phyloP scores from a whole-genome alignment of 2,113 vertebrate species.

The Uria lomvia region DNA sequence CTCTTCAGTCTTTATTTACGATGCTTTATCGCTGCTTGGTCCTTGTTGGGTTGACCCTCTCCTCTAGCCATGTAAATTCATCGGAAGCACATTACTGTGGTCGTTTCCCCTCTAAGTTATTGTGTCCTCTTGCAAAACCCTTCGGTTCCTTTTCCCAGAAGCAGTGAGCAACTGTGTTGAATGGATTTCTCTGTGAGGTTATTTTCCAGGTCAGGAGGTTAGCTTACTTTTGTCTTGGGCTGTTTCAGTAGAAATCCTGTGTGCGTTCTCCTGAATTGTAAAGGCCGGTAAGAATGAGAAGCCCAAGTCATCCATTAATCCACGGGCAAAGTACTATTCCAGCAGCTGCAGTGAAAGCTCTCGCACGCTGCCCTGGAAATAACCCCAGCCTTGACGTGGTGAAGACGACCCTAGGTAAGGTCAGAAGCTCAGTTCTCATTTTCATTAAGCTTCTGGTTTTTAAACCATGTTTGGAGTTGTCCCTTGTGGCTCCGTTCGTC shows the following conservation, averaged over 20 bases:
- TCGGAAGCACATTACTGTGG: background rate
- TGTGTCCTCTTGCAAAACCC: background rate
- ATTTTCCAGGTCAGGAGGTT: slow-evolving; percentile 32
- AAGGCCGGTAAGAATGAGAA: slow-evolving; percentile 14
- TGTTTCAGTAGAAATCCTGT: slow-evolving; percentile 4
- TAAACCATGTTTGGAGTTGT: background rate
- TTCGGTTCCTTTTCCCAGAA: slow-evolving; percentile 3
- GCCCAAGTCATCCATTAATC: slow-evolving; percentile 39
- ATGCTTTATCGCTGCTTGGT: background rate
- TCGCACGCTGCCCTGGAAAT: slow-evolving; percentile 38
- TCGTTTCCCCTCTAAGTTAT: background rate
- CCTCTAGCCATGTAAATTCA: background rate
- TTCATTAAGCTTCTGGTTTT: slow-evolving; percentile 27
- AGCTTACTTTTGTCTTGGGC: slow-evolving; percentile 20
- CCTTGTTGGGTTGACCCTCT: background rate
- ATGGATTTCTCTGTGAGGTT: background rate
- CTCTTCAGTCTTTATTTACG: background rate
- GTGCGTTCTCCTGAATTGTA: background rate
- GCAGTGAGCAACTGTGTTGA: background rate
- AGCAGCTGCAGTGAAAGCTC: slow-evolving; percentile 44
- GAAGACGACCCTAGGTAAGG: background rate
- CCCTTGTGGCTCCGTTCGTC: background rate
- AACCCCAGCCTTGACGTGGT: background rate
- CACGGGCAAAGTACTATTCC: background rate
- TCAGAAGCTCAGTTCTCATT: slow-evolving; percentile 26